Base-by-base conservation (phyloP, 2,797 vertebrate genomes). In the Enteromius afrohamiltoni region DNA sequence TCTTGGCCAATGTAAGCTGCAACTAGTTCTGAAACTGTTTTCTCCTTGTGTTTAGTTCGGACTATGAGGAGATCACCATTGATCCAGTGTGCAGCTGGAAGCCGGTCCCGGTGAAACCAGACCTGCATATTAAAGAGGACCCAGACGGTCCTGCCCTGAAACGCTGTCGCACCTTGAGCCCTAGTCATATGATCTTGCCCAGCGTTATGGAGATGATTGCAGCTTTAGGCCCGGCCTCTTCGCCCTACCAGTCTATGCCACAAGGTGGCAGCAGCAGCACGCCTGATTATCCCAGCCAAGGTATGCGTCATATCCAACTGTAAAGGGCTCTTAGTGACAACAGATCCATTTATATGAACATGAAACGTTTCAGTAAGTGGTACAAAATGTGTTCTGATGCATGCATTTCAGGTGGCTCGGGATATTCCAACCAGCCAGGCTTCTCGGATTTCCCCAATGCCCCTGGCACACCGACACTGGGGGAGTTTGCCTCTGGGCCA, bases 201-300 rank as follows among this genome's bases (percentile, higher is more conserved):
- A 97, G 94, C 1, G 97, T 99, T 86, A 97, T 99, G 97, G 97
- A 99, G 90, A 97, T 98, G 96, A 97, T 99, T 0, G 97, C 96
- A 0, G 96, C 97, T 0, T 92, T 99, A 88, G 97, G 97, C 13
- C 97, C 97, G 0, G 92, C 95, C 8, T 93, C 96, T 0, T 91
- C 94, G 0, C 97, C 97, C 2, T 97, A 97, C 88, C 88, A 95
- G 0, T 89, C 92, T 11, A 76, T 97, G 84, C 89, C 91, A 0
- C 89, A 92, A 8, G 93, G 94, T 0, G 94, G 94, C 87, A 93
- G 95, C 4, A 87, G 89, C 29, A 92, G 92, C 62, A 89, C 93
- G 0, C 90, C 93, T 0, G 97, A 98, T 89, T 98, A 97, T 87
- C 77, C 93, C 51, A 80, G 93, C 86, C 95, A 96, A 89, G 95